phyloP scores from a whole-genome alignment of 2,888 invertebrate genomes.

The Salpingus planirostris region DNA sequence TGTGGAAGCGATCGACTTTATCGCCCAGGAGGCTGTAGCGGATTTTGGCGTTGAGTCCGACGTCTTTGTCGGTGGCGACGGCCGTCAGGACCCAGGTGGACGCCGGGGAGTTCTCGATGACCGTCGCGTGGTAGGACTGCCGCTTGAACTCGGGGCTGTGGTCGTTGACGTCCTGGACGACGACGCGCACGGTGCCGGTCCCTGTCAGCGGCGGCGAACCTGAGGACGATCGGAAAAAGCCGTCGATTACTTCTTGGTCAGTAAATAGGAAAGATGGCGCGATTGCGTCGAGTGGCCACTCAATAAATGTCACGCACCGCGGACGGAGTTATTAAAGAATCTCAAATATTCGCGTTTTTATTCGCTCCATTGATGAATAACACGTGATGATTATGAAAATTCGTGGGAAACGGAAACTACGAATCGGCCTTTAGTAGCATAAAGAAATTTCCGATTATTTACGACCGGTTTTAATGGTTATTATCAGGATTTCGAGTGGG shows the following conservation, averaged over 20 bases:
- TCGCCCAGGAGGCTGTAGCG: slow-evolving; percentile 78
- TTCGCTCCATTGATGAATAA: too few relatives aligned
- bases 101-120: slow-evolving; percentile 74
- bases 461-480: too few relatives aligned
- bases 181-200: slow-evolving; percentile 79
- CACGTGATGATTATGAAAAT: too few relatives aligned
- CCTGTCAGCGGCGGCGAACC: slow-evolving; percentile 89
- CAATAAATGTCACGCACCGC: not conserved
- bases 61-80: slow-evolving; percentile 71
- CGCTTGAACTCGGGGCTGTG: slow-evolving; percentile 82
- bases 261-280: not conserved
- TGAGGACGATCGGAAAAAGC: slow-evolving; percentile 41
- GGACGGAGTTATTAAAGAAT: too few relatives aligned
- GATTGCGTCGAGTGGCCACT: not conserved
- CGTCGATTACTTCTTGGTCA: too few relatives aligned
- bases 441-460: too few relatives aligned
- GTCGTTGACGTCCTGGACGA: slow-evolving; percentile 92
- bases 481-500: too few relatives aligned
- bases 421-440: too few relatives aligned
- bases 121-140: slow-evolving; percentile 66
- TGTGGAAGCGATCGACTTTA: slow-evolving; percentile 68
- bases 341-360: too few relatives aligned
- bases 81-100: slow-evolving; percentile 72
- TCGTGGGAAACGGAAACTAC: too few relatives aligned
- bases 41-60: slow-evolving; percentile 78